Evolutionary conservation across 2,797 vertebrate genomes (phyloP), one percentile per base, ranked within the genome.

Genomic region (Erpetoichthys calabaricus): DNA sequence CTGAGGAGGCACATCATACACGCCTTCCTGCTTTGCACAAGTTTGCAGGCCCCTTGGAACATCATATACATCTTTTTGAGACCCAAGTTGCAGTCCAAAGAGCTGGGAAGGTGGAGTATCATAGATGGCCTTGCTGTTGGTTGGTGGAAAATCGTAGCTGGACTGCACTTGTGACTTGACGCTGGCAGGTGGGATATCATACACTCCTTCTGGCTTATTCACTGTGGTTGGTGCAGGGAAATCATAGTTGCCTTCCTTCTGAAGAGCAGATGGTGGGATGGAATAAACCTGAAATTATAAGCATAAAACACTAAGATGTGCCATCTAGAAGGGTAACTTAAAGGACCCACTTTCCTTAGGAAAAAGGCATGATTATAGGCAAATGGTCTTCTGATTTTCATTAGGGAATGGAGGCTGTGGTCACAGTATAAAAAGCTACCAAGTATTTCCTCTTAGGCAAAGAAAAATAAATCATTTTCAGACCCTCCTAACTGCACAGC

Each of bases 21-120:
- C 65, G 3, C 89, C 89, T 44, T 85, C 83, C 8, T 73, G 77
- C 44, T 81, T 79, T 9, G 79, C 69, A 51, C 73, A 72, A 45
- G 80, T 79, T 60, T 78, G 84, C 67, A 75, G 58, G 59, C 87
- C 88, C n/a, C 91, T 84, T 0, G 93, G 95, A 60, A 92, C 67
- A 60, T 97, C 93, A 4, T 99, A 99, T 1, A 92, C 76, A 4
- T 97, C 94, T 3, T 66, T 85, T 10, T 81, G 84, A 44, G 74
- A 7, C 4, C 66, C 60, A 59, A 71, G 68, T 1, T 78, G 67
- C 25, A 68, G 78, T 52, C 83, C 5, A 66, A 66, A 41, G 60
- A 70, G 80, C 7, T 81, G 73, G 54, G 77, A 74, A 0, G 85
- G 63, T 1, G 90, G 88, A 4, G 86, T 65, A 9, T 92, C 89